Conservation (phyloP, 53 echinoderm and acorn worm genomes). For the Actinopyga echinites region DNA sequence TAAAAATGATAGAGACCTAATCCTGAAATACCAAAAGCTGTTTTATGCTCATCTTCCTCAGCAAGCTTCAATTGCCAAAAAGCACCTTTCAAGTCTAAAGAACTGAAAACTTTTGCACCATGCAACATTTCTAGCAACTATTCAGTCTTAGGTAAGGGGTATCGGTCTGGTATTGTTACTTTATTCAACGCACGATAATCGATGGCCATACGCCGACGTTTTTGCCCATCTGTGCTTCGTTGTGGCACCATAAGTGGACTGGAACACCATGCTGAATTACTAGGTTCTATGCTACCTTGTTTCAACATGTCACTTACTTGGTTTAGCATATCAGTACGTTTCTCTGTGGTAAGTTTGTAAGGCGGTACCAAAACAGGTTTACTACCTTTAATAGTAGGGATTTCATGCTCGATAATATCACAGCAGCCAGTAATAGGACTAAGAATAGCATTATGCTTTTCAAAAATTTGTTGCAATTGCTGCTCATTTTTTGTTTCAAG, state of each 20-base stretch:
- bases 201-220: no score
- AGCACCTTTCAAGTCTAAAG: conserved; percentile 27
- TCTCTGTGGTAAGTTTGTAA: conserved; percentile 25
- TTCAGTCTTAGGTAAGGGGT: conserved; percentile 18
- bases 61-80: conserved; percentile 18
- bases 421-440: conserved; percentile 13
- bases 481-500: neutral
- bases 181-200: conserved; percentile 25
- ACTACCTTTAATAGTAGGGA: neutral
- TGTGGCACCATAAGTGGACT: conserved; percentile 9
- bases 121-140: conserved; percentile 9
- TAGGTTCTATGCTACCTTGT: conserved; percentile 21
- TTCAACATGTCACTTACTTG: conserved; percentile 25
- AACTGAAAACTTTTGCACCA: conserved; percentile 35
- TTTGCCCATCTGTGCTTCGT: neutral
- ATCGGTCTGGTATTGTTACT: conserved; percentile 17
- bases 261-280: conserved; percentile 34
- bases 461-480: conserved; percentile 19
- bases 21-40: conserved; percentile 20
- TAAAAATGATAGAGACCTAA: conserved; percentile 25
- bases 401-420: conserved; percentile 24
- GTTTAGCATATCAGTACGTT: conserved; percentile 28
- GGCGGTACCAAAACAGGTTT: conserved; percentile 28
- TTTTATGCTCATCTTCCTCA: neutral
- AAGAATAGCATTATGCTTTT: neutral